phyloP scores from a whole-genome alignment of 2,888 invertebrate species.

The Lumbricus terrestris region DNA sequence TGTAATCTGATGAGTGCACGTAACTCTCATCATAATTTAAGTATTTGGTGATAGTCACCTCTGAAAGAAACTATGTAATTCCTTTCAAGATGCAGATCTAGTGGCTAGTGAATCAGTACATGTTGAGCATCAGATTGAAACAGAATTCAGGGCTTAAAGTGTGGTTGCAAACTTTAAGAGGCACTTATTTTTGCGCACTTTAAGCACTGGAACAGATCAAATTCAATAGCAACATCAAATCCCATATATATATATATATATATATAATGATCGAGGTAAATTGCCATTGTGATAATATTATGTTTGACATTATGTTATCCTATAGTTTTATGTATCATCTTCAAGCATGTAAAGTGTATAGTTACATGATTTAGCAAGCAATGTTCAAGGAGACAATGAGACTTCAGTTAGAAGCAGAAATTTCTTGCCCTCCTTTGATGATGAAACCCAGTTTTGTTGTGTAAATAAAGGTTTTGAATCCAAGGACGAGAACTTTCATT shows the following conservation, averaged over 20 bases:
- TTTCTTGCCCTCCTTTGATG: too few relatives aligned
- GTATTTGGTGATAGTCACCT: background rate
- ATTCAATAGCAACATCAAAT: too few relatives aligned
- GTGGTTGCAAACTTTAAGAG: too few relatives aligned
- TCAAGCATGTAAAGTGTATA: background rate
- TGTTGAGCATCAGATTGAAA: background rate
- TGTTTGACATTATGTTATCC: background rate
- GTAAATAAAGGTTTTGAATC: too few relatives aligned
- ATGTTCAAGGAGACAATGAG: too few relatives aligned
- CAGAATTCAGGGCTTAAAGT: too few relatives aligned
- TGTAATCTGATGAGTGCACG: background rate
- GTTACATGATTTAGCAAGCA: background rate
- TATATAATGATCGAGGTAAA: background rate
- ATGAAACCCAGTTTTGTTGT: too few relatives aligned
- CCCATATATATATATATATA: too few relatives aligned
- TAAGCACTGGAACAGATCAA: too few relatives aligned
- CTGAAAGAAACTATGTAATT: background rate
- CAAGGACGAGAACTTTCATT: too few relatives aligned
- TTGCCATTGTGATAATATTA: background rate
- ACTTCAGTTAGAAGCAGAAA: too few relatives aligned
- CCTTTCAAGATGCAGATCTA: background rate
- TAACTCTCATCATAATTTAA: background rate
- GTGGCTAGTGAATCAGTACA: background rate
- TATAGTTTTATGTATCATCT: background rate
- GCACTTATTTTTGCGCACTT: too few relatives aligned